Percentiles rank a stretch among this genome's conserved stretches.
Evolutionary conservation across 2,113 vertebrate genomes (phyloP).

Genomic region (Lichenostomus cassidix): DNA sequence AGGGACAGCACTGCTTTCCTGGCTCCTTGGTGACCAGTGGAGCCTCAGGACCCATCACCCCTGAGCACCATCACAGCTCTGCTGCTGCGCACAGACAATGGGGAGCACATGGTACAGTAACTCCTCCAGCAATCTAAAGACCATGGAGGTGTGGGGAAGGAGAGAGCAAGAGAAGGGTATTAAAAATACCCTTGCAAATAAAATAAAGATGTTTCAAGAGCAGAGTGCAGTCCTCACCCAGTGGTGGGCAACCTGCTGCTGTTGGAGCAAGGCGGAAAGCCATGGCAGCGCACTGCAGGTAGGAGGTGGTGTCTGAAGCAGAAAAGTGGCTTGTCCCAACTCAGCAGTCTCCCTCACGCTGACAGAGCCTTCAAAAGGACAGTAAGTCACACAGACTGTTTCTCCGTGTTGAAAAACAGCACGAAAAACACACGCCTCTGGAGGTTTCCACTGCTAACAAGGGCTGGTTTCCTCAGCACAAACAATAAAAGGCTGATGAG

Average conservation of each 20-base stretch:
- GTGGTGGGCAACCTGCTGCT: neutral
- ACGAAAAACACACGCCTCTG: neutral
- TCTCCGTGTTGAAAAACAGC: neutral
- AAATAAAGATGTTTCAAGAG: neutral
- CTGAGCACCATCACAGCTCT: neutral
- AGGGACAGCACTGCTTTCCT: neutral
- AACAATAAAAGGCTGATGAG: constrained; percentile 42
- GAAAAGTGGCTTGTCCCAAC: neutral
- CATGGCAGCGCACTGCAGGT: neutral
- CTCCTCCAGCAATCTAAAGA: neutral
- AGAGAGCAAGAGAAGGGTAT: neutral
- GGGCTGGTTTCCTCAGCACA: constrained; percentile 22
- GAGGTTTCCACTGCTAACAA: constrained; percentile 11
- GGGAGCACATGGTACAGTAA: neutral
- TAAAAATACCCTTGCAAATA: neutral
- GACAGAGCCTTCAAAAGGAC: neutral
- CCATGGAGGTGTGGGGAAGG: neutral
- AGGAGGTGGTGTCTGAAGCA: neutral
- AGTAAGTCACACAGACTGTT: neutral
- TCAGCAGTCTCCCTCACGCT: neutral
- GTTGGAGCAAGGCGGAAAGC: neutral
- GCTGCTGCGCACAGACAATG: neutral
- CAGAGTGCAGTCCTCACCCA: neutral
- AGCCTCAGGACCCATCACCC: neutral
- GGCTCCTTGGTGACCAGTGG: constrained; percentile 2